A percentile compares a stretch with the other conserved stretches of the same genome.
Evolutionary conservation across 2,888 invertebrate species (phyloP).

Genomic region (Stomorhina lunata): DNA sequence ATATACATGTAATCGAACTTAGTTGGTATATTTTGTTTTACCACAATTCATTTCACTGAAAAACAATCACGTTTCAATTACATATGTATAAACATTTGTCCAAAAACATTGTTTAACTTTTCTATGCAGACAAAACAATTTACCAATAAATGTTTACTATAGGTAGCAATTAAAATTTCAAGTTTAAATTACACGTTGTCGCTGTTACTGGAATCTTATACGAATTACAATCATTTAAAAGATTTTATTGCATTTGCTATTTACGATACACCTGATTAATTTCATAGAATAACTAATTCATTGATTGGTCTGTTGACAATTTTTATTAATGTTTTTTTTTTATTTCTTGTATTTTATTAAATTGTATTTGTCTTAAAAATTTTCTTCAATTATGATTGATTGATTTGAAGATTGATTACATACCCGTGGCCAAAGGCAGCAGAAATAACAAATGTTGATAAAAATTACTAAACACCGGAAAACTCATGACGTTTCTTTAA

Average conservation of each 20-base stretch:
- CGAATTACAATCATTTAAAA: conserved; percentile 1
- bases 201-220: neutral
- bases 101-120: neutral
- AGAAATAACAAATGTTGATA: conserved; percentile 59
- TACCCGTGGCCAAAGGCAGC: conserved; percentile 64
- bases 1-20: no score
- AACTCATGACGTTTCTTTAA: conserved; percentile 60
- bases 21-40: no score
- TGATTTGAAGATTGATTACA: conserved; percentile 49
- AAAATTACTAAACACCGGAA: conserved; percentile 57
- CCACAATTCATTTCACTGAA: no score
- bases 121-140: conserved; percentile 7
- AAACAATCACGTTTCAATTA: no score
- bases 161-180: conserved; percentile 40
- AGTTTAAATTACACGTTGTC: conserved; percentile 35
- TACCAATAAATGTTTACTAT: neutral
- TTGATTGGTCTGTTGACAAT: conserved; percentile 2
- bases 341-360: neutral
- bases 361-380: neutral
- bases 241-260: conserved; percentile 8
- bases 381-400: conserved; percentile 1
- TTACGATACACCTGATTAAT: conserved; percentile 55
- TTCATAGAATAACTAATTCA: conserved; percentile 37
- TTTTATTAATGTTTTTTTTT: neutral
- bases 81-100: neutral